These are phyloP conservation scores for Ptychodera flava DNA, from an alignment of 35 echinoderm and acorn worm species.

Conservation along the genomic window DNA sequence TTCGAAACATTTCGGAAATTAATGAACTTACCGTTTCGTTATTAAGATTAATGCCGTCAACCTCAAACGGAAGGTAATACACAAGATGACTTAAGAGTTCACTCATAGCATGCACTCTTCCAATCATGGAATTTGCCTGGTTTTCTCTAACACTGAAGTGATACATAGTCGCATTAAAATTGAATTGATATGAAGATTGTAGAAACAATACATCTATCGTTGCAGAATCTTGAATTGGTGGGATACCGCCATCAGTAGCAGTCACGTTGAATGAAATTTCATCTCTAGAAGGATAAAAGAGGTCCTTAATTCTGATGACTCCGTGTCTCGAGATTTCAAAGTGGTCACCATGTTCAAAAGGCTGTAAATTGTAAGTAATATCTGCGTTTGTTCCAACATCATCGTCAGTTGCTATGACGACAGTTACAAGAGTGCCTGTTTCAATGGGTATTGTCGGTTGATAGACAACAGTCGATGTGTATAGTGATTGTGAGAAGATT, in stretches of 20 bases:
- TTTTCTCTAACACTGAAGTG: neutral
- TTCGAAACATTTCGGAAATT: too few species aligned
- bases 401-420: neutral
- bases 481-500: neutral
- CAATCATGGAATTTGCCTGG: neutral
- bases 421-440: neutral
- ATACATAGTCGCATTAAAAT: neutral
- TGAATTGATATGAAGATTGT: neutral
- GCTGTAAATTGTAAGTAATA: too few species aligned
- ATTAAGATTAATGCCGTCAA: neutral
- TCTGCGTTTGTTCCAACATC: neutral
- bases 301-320: too few species aligned
- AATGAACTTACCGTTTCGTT: neutral
- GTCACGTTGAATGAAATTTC: neutral
- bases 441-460: neutral
- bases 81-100: neutral
- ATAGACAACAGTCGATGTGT: neutral
- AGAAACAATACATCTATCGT: neutral
- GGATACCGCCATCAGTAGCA: neutral
- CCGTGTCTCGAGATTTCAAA: too few species aligned
- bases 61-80: neutral
- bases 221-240: neutral
- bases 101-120: neutral
- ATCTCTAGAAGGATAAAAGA: too few species aligned
- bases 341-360: too few species aligned